Evolutionary conservation across 2,888 invertebrate species (phyloP).

Genomic region (Agrochola lota): DNA sequence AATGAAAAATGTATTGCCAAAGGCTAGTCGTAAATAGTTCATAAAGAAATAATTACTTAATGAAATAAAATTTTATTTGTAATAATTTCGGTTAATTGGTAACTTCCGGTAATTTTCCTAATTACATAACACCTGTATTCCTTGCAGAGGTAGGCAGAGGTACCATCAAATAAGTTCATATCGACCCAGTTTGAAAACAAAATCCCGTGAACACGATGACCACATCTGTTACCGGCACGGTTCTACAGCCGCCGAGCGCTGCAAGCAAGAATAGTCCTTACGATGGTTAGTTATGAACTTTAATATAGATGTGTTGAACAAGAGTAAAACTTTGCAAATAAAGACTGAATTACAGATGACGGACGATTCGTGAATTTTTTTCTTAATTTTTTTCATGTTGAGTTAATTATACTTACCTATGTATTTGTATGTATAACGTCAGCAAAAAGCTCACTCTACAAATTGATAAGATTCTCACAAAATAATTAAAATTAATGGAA

Average conservation of each 20-base stretch:
- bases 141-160: background rate
- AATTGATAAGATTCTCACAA: too few species aligned
- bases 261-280: too few species aligned
- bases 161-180: too few species aligned
- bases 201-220: too few species aligned
- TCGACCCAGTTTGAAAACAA: too few species aligned
- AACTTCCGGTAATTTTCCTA: background rate
- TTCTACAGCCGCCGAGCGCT: too few species aligned
- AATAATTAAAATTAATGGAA: background rate
- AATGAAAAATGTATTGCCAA: background rate
- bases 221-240: too few species aligned
- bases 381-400: background rate
- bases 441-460: background rate
- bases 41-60: too few species aligned
- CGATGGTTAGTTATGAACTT: too few species aligned
- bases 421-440: background rate
- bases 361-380: background rate
- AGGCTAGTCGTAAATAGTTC: background rate
- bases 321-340: background rate
- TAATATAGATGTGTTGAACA: background rate
- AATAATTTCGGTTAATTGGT: background rate
- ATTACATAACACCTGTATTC: slow-evolving; percentile 3
- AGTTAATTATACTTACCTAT: background rate
- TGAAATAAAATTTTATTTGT: background rate
- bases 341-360: background rate